Conservation (phyloP, 2,797 vertebrate genomes). For the Picus viridis region DNA sequence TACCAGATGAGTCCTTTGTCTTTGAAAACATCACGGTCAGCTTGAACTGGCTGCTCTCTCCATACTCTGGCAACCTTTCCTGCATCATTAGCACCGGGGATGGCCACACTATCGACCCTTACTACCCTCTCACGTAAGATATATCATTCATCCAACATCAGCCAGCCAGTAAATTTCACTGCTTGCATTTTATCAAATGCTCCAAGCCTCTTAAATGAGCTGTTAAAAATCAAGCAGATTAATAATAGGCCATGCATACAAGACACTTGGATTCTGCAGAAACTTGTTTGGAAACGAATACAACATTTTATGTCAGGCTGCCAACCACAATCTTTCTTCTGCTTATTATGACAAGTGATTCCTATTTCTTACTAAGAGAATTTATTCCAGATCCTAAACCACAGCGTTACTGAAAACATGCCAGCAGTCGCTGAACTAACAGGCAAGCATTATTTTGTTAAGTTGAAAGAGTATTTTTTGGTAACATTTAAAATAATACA, state of each 20-base stretch:
- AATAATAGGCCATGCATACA: neutral
- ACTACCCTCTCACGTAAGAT: slow-evolving; percentile 87
- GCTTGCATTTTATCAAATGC: neutral
- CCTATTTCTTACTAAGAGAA: neutral
- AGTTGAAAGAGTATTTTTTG: neutral
- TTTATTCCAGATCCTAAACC: neutral
- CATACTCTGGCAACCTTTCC: slow-evolving; percentile 92
- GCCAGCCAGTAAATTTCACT: neutral
- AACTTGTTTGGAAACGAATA: neutral
- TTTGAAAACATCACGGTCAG: slow-evolving; percentile 87
- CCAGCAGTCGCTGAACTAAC: neutral
- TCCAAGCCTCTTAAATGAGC: neutral
- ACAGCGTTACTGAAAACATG: neutral
- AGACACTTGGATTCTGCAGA: neutral
- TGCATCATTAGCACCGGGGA: slow-evolving; percentile 89
- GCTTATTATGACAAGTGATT: neutral
- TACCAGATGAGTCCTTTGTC: slow-evolving; percentile 79
- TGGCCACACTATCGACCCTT: slow-evolving; percentile 88
- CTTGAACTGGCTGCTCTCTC: slow-evolving; percentile 91
- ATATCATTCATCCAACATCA: neutral
- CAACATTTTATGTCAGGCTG: neutral
- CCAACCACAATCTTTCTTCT: neutral
- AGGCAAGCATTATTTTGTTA: neutral
- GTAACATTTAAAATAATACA: neutral
- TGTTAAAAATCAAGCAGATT: neutral